Evolutionary conservation across 92 coral and sea anemone genomes (phyloP).

Genomic region (Phenganax marumi): DNA sequence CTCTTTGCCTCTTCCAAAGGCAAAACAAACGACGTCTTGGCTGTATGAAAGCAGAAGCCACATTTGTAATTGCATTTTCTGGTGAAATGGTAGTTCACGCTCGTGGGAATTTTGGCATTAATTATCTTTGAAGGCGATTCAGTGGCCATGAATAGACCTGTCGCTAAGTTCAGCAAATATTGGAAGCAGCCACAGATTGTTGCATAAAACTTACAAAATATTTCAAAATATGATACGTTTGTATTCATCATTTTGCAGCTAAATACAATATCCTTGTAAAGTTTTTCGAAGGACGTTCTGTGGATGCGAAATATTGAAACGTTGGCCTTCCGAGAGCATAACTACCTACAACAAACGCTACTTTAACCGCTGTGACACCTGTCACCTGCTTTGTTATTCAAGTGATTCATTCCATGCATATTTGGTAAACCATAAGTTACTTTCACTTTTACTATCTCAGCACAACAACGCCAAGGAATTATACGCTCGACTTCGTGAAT

Average conservation of each 20-base stretch:
- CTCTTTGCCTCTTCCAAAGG: slow-evolving; percentile 68
- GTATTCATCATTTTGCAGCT: neutral
- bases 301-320: too few species aligned
- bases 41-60: slow-evolving; percentile 86
- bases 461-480: too few species aligned
- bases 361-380: too few species aligned
- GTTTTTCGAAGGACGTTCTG: neutral
- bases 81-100: slow-evolving; percentile 81
- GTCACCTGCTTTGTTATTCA: too few species aligned
- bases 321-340: too few species aligned
- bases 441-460: too few species aligned
- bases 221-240: neutral
- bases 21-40: slow-evolving; percentile 77
- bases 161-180: neutral
- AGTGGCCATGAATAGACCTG: neutral
- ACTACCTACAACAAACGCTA: too few species aligned
- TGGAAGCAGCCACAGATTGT: slow-evolving; percentile 1
- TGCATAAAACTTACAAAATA: neutral
- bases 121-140: neutral
- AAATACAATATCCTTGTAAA: neutral
- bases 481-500: neutral
- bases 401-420: too few species aligned
- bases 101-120: slow-evolving; percentile 41
- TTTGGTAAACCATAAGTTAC: too few species aligned
- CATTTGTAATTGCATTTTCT: slow-evolving; percentile 78